Evolutionary conservation across 1,140 invertebrate genomes (phyloP), one percentile per base, ranked within the genome.

Genomic region (Sarcophaga peregrina): DNA sequence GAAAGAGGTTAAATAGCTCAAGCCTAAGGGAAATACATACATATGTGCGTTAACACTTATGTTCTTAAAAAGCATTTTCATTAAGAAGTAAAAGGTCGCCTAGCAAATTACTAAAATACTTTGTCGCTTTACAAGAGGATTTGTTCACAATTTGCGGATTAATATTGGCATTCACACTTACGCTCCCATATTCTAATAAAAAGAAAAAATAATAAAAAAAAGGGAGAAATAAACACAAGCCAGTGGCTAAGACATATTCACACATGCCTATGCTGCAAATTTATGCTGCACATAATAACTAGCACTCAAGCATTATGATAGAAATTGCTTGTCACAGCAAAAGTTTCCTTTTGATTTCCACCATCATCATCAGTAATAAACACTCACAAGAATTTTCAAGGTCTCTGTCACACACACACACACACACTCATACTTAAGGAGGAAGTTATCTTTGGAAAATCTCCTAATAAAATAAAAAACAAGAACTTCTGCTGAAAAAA

Each of bases 61-160:
- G 4, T 1, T 37, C 25, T 37, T 37, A 37, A 37, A 37, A 37
- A 37, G 25, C 25, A 37, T 37, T 37, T 37, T 4, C 1, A 37
- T 37, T 37, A 37, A 1, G 25, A 37, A 37, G 25, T 37, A 20
- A 68, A 68, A 20, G 6, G 7, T 20, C 20, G 62, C 17, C 20
- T 37, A 20, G 62, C 17, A 68, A 68, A 20, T 68, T 68, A 25
- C 62, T 68, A 68, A 68, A 25, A 68, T 68, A 68, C 62, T 58
- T 13, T 0, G n/a, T 2, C 4, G 25, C 25, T 37, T 37, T 37
- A n/a, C 62, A 68, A 37, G 25, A 37, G 62, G 17, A 68, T 68
- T 68, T 68, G 20, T 68, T 9, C 20, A 68, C 62, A 68, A 68
- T 68, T 68, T 68, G n/a, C 62, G 62, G 62, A 68, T 68, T 68